These are phyloP conservation scores for Podarcis siculus DNA, from an alignment of 2,797 vertebrate species.

Conservation along the genomic window DNA sequence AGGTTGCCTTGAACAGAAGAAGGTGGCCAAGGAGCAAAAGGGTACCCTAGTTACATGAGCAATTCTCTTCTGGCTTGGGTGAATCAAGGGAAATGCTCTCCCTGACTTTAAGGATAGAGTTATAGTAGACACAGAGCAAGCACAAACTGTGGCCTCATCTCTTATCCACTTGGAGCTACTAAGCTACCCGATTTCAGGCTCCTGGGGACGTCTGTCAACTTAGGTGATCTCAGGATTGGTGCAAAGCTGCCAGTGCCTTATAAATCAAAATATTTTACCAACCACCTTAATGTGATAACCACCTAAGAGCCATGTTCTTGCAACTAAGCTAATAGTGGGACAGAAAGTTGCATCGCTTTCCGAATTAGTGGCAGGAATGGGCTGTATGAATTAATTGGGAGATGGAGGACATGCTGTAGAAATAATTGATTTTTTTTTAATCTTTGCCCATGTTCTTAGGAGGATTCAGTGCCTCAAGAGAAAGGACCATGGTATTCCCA, in stretches of 20 bases:
- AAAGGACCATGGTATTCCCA: conserved; percentile 81
- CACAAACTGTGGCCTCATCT: background rate
- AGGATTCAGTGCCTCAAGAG: conserved; percentile 62
- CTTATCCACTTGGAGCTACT: background rate
- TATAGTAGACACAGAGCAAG: background rate
- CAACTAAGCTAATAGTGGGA: too few relatives aligned
- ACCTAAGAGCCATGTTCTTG: background rate
- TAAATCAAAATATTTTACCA: background rate
- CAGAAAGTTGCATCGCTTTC: background rate
- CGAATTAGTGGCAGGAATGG: background rate
- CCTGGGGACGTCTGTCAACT: background rate
- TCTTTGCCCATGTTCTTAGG: conserved; percentile 1
- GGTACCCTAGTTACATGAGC: background rate
- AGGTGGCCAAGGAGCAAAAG: background rate
- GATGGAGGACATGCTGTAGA: background rate
- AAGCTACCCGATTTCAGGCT: too few relatives aligned
- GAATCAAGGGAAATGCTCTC: background rate
- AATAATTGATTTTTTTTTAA: background rate
- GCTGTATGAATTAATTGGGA: background rate
- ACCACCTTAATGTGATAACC: background rate
- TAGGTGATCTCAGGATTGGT: background rate
- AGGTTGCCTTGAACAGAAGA: background rate
- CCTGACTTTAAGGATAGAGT: background rate
- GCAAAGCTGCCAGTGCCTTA: background rate
- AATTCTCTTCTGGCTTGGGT: background rate